These are phyloP conservation scores for Lymantria dispar DNA, from an alignment of 2,888 invertebrate genomes.

Conservation along the genomic window DNA sequence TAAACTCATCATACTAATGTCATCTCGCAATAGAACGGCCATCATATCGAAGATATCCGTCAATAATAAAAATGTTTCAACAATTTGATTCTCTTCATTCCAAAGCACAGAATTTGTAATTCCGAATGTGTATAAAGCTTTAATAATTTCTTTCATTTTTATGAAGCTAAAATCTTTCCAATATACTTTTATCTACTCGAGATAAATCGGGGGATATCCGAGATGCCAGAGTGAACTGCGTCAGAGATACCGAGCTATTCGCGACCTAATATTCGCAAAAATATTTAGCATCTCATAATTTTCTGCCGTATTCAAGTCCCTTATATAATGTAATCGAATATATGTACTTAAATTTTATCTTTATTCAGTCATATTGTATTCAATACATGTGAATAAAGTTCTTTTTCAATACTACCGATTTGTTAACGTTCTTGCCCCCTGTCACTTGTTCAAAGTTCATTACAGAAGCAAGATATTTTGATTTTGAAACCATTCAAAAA, in stretches of 20 bases:
- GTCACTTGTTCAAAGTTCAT: no score
- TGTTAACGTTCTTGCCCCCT: no score
- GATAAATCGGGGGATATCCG: slow-evolving; percentile 21
- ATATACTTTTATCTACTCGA: slow-evolving; percentile 7
- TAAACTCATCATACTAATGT: no score
- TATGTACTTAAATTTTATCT: no score
- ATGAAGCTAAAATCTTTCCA: neutral
- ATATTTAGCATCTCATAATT: slow-evolving; percentile 13
- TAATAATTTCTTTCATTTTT: neutral
- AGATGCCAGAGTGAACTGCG: slow-evolving; percentile 17
- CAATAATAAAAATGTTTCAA: neutral
- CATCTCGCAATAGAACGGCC: no score
- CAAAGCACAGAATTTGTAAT: neutral
- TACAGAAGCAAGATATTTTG: no score
- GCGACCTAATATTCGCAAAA: slow-evolving; percentile 23
- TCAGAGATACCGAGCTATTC: slow-evolving; percentile 11
- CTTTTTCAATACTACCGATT: no score
- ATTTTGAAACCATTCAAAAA: no score
- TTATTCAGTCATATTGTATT: no score
- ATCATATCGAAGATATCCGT: neutral
- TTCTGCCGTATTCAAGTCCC: slow-evolving; percentile 8
- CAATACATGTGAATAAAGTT: no score
- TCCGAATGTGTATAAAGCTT: neutral
- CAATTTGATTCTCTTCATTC: neutral
- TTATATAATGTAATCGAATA: no score